phyloP scores from a whole-genome alignment of 1,140 invertebrate genomes.

The Lineus longissimus region DNA sequence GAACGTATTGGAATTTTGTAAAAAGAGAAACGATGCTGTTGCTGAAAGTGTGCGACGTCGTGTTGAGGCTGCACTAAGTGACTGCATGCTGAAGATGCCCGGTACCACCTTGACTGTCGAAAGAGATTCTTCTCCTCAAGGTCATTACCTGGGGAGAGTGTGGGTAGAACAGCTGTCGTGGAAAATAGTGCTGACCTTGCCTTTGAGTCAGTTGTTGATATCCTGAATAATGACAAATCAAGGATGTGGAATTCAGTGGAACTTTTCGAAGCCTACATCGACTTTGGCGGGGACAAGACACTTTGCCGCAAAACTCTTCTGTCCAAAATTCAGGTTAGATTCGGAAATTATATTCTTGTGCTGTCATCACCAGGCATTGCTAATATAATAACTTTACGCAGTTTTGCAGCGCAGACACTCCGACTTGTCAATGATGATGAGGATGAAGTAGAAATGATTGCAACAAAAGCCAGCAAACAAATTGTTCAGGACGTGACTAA shows the following conservation, averaged over 20 bases:
- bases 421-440: neutral
- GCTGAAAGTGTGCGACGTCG: neutral
- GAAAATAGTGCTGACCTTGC: neutral
- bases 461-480: too few relatives aligned
- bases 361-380: neutral
- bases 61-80: neutral
- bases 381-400: neutral
- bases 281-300: neutral
- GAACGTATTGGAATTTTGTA: neutral
- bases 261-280: neutral
- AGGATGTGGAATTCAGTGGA: neutral
- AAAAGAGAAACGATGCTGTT: neutral
- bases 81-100: neutral
- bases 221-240: neutral
- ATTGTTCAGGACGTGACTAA: too few relatives aligned
- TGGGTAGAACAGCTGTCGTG: too few relatives aligned
- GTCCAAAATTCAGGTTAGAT: neutral
- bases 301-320: neutral
- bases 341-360: neutral
- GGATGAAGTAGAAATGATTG: neutral
- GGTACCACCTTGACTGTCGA: neutral
- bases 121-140: neutral
- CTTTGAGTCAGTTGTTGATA: neutral
- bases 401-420: neutral
- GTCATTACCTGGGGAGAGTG: too few relatives aligned